Percentiles rank a stretch among this genome's conserved stretches.
These are phyloP conservation scores for Ornithoptera priamus DNA, from an alignment of 2,888 invertebrate genomes.

Conservation along the genomic window DNA sequence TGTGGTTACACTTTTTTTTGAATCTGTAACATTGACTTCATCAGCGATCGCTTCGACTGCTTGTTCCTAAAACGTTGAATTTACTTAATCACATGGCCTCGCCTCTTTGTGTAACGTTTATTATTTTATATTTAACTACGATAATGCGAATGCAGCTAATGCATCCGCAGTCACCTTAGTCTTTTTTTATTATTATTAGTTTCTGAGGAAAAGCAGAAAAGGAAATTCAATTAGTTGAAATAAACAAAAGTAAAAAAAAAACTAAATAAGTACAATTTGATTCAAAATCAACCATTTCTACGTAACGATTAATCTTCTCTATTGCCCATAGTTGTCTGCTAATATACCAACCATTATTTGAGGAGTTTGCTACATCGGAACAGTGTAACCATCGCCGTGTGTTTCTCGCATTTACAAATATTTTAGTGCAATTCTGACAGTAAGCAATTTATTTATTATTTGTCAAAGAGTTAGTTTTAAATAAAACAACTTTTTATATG, in stretches of 20 bases:
- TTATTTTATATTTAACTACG: not conserved
- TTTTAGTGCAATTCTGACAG: conserved; percentile 70
- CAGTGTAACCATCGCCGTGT: conserved; percentile 51
- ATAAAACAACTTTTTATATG: not conserved
- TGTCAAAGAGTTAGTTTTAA: conserved; percentile 37
- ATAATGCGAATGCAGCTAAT: not conserved
- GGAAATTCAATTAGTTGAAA: not conserved
- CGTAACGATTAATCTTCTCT: not conserved
- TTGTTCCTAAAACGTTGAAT: conserved; percentile 52
- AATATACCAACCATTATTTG: conserved; percentile 48
- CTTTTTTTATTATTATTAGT: not conserved
- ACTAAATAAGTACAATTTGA: not conserved
- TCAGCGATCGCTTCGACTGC: conserved; percentile 66
- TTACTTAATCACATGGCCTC: not conserved
- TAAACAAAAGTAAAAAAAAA: not conserved
- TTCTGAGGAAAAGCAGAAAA: conserved; percentile 3
- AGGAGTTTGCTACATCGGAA: not conserved
- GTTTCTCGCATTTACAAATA: conserved; percentile 63
- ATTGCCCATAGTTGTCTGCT: not conserved
- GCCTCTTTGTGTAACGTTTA: not conserved
- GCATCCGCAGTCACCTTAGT: not conserved
- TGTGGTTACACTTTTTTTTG: conserved; percentile 68
- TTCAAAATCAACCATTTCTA: not conserved
- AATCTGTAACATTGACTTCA: conserved; percentile 61
- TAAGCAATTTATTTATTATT: conserved; percentile 64